These are phyloP conservation scores for Ormyrus thymus DNA, from an alignment of 2,888 invertebrate species.

Conservation along the genomic window DNA sequence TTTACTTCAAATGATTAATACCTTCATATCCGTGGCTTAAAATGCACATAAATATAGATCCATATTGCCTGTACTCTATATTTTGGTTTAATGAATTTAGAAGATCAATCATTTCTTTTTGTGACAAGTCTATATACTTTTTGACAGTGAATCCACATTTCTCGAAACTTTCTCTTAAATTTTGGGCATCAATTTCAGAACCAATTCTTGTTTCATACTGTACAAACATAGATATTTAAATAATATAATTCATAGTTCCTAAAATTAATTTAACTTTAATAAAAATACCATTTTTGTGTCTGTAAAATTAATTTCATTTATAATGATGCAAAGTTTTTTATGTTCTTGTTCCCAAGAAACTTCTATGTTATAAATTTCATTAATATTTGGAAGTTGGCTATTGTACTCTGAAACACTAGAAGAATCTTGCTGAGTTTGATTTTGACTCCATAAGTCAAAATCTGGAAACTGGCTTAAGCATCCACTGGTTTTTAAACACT, in stretches of 20 bases:
- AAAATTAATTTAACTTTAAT: no score
- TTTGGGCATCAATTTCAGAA: constrained; percentile 40
- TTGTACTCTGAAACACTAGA: neutral
- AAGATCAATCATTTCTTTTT: constrained; percentile 31
- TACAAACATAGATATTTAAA: neutral
- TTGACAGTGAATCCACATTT: constrained; percentile 40
- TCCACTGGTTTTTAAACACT: constrained; percentile 26
- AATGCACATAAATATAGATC: constrained; percentile 49
- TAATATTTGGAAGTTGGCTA: neutral
- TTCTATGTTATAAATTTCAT: constrained; percentile 1
- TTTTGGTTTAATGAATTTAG: constrained; percentile 23
- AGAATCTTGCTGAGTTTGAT: constrained; percentile 19
- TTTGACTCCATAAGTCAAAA: constrained; percentile 42
- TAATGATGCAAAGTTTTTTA: constrained; percentile 41
- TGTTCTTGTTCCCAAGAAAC: constrained; percentile 21
- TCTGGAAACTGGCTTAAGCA: constrained; percentile 26
- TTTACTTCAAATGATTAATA: neutral
- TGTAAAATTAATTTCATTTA: constrained; percentile 45
- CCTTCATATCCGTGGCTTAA: constrained; percentile 51
- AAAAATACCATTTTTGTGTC: constrained; percentile 14
- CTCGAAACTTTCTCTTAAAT: constrained; percentile 39
- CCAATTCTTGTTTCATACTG: constrained; percentile 33
- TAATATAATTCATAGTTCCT: neutral
- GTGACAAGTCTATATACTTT: constrained; percentile 19
- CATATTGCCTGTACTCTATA: constrained; percentile 23